A percentile compares a stretch with the other conserved stretches of the same genome.
Evolutionary conservation across 2,888 invertebrate genomes (phyloP).

Genomic region (Hirudinaria manillensis): DNA sequence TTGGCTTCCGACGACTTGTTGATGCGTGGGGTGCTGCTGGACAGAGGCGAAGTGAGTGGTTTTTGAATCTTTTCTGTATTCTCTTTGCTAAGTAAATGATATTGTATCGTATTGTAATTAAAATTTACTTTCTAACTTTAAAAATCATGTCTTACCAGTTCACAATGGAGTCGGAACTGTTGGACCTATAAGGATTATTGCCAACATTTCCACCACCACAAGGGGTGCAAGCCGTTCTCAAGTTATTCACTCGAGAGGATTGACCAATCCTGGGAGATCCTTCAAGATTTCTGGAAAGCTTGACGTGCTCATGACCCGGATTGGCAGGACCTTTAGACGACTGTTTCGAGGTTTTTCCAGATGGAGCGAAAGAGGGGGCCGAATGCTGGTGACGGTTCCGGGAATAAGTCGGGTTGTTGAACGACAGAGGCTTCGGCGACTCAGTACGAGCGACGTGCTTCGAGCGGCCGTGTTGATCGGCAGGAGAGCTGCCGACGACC

Average conservation of each 20-base stretch:
- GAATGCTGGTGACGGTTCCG: neutral
- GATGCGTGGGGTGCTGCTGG: neutral
- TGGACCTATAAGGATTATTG: neutral
- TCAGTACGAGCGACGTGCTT: neutral
- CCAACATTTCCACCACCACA: neutral
- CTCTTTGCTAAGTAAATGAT: neutral
- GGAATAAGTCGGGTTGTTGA: neutral
- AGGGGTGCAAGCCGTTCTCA: neutral
- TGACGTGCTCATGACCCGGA: neutral
- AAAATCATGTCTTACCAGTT: neutral
- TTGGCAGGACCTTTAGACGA: neutral
- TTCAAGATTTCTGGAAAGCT: neutral
- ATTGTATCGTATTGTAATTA: neutral
- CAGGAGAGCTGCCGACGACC: neutral
- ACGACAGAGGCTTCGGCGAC: neutral
- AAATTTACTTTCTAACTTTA: neutral
- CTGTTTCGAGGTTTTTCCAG: neutral
- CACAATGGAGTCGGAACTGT: conserved; percentile 8
- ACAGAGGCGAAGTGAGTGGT: neutral
- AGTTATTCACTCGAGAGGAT: too few species aligned
- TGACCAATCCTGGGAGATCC: neutral
- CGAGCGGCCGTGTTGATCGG: neutral
- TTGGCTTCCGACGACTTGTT: neutral
- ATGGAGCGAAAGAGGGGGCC: neutral
- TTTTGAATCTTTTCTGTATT: neutral